Base-by-base conservation (phyloP, 2,797 vertebrate genomes). In the Spinibarbus caldwelli region DNA sequence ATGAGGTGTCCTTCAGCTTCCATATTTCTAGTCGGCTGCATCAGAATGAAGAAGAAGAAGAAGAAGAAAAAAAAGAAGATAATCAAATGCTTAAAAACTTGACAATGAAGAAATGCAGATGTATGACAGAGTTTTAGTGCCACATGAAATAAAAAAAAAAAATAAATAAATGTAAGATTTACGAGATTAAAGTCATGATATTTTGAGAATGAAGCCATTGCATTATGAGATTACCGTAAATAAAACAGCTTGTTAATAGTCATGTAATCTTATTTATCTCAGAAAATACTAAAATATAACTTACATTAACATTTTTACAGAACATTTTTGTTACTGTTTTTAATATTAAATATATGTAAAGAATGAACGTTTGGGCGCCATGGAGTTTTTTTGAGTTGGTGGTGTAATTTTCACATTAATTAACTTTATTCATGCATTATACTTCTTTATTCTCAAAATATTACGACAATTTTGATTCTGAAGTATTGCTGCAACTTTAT, bases 1-100 rank as follows among this genome's bases (percentile, higher is more conserved):
- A 82, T 64, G 76, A 80, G 67, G 67, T 71, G 83, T 79, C 57
- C 67, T 64, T 79, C 67, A 79, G 64, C 76, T 62, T 19, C 11
- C 38, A 67, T 62, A 43, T 59, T 29, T 79, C 21, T 12, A 67
- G 75, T 10, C 10, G 5, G 14, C 23, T 6, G 64, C 52, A 59
- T 29, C 49, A 34, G 14, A 45, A 29, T 4, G 2, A 64, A 45
- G 67, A 43, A 29, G 19, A 29, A 9, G 31, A 31, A 34, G 31
- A 34, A 34, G 2, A 12, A 5, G 26, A 43, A 5, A 49, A n/a
- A n/a, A n/a, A n/a, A n/a, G n/a, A n/a, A 83, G 10, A 29, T 29
- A 43, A 23, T 11, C n/a, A 23, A 34, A 11, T n/a, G 31, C 38
- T 29, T 52, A 54, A 84, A 54, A 59, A 17, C 5, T 38, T 68